Conservation (phyloP, 1,140 invertebrate genomes). For the Yoshiicerus persimilis region DNA sequence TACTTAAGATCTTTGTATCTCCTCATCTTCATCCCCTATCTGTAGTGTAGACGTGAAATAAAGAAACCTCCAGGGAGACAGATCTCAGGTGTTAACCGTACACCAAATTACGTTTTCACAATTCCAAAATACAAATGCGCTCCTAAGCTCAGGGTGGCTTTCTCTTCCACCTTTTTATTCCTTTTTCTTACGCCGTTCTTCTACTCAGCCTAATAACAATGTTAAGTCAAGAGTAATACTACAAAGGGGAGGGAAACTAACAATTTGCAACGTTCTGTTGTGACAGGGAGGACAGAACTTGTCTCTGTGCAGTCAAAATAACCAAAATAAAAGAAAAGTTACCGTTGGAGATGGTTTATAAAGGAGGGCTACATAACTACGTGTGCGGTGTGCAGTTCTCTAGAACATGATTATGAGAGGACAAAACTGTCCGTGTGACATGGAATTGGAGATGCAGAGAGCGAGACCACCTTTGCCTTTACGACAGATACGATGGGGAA, state of each 20-base stretch:
- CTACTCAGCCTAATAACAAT: neutral
- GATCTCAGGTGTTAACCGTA: slow-evolving; percentile 47
- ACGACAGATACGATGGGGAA: neutral
- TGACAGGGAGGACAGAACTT: neutral
- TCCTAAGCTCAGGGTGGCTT: neutral
- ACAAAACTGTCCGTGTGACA: neutral
- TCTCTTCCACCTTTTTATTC: neutral
- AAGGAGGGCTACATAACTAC: no score
- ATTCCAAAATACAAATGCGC: slow-evolving; percentile 31
- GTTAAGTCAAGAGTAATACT: neutral
- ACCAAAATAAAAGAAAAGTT: neutral
- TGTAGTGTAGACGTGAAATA: neutral
- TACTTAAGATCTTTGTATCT: neutral
- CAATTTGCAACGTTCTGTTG: neutral
- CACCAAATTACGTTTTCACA: slow-evolving; percentile 48
- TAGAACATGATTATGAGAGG: neutral
- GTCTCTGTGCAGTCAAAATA: neutral
- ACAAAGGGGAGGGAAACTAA: neutral
- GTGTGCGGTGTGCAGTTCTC: no score
- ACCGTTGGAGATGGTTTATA: no score
- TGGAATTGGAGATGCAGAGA: neutral
- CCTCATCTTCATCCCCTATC: slow-evolving; percentile 29
- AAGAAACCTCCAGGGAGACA: slow-evolving; percentile 26
- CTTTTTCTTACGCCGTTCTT: neutral
- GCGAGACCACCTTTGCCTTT: neutral